Evolutionary conservation across 2,888 invertebrate species (phyloP), one percentile per base, ranked within the genome.

Genomic region (Perithous albicinctus): DNA sequence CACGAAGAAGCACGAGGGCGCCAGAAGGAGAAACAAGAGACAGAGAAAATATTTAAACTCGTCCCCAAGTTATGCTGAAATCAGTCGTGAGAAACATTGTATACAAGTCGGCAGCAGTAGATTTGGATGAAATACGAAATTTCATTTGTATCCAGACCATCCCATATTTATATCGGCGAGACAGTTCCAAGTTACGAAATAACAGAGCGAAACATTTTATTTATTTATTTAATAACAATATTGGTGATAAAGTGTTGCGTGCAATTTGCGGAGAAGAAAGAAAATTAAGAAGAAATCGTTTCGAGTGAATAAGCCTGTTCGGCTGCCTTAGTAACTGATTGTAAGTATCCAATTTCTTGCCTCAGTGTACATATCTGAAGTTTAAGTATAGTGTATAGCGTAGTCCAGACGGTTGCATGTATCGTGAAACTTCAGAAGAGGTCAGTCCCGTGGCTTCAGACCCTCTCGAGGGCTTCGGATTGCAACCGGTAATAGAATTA

Each of bases 401-500:
- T 12, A 20, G n/a, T 12, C n/a, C n/a, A 64, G 51, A 23, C 32
- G 32, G 15, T 5, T 10, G 23, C 8, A 26, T 51, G 69, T 54
- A 56, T 69, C 69, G 69, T 8, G 69, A 41, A 69, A 59, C 70
- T 26, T 43, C 18, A 59, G 12, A 32, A 43, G 59, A 59, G 70
- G 70, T 59, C 56, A 59, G 26, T n/a, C 54, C 15, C 41, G 69
- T 41, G 54, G 69, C 69, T 41, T 69, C 69, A 7, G 75, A 80
- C 82, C 83, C 83, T 86, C 76, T 64, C 70, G 86, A 87, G 86
- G 85, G 91, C 87, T 85, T 92, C 87, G 80, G 88, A 88, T 91
- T 92, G 89, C 90, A 91, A 91, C 91, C 88, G 87, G 90, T 92
- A 92, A 92, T 91, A 85, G 86, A 90, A 92, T 92, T 91, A 92